phyloP scores from a whole-genome alignment of 1,140 invertebrate species.

The Leptoteleia sp. region DNA sequence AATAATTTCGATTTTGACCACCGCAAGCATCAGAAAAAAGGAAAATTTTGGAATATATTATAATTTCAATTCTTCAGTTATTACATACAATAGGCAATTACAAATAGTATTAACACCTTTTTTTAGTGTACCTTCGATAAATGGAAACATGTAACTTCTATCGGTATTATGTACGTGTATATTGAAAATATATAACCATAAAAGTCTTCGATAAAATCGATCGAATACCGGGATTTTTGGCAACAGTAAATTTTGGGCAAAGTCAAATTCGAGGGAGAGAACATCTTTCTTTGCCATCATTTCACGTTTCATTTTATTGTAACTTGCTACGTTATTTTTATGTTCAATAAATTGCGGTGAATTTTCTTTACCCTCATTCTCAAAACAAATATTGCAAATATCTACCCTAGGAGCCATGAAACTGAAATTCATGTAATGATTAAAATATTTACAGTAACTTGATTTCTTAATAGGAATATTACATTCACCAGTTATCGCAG shows the following conservation, averaged over 20 bases:
- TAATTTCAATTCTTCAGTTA: neutral
- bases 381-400: conserved; percentile 8
- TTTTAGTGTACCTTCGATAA: neutral
- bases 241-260: neutral
- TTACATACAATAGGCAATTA: neutral
- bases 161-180: neutral
- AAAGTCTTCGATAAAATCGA: too few relatives aligned
- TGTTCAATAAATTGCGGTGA: neutral
- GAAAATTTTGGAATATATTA: neutral
- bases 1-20: neutral
- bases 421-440: conserved; percentile 2
- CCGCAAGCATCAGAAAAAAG: neutral
- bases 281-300: neutral
- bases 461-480: neutral
- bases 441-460: conserved; percentile 21
- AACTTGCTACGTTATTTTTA: neutral
- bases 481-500: neutral
- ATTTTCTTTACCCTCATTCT: neutral
- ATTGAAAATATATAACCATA: neutral
- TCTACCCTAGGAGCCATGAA: conserved; percentile 1
- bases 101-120: neutral
- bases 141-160: neutral
- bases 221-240: neutral
- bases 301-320: neutral
- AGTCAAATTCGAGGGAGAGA: neutral